These are phyloP conservation scores for Anarhynchus alexandrinus DNA, from an alignment of 2,113 vertebrate species.

Conservation along the genomic window DNA sequence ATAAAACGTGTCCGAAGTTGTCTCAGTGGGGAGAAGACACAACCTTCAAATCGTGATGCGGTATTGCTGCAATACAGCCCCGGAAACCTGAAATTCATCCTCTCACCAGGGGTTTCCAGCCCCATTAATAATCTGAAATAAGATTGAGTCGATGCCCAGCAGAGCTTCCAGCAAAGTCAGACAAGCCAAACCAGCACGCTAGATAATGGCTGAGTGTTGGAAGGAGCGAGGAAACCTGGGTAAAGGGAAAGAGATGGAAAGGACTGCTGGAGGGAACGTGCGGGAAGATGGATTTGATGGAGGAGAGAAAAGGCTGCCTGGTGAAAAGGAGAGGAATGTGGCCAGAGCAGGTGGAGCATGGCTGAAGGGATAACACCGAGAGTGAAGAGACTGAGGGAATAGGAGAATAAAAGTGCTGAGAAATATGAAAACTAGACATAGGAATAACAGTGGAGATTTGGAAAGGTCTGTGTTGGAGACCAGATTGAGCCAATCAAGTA, in stretches of 20 bases:
- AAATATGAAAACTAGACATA: background rate
- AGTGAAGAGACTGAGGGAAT: background rate
- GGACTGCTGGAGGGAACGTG: background rate
- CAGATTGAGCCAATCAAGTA: background rate
- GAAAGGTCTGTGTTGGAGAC: background rate
- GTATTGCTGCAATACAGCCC: background rate
- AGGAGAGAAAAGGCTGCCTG: background rate
- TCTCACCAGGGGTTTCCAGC: background rate
- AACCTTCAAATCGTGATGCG: background rate
- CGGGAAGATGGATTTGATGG: background rate
- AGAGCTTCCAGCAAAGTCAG: background rate
- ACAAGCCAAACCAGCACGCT: background rate
- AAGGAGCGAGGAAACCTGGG: background rate
- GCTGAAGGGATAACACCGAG: background rate
- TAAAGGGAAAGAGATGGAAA: background rate
- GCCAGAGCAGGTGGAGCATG: background rate
- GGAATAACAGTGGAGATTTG: background rate
- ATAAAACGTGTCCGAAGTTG: background rate
- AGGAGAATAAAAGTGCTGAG: background rate
- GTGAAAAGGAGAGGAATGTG: background rate
- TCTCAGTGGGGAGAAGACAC: background rate
- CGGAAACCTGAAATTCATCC: background rate
- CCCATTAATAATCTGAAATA: background rate
- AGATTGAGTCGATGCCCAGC: background rate
- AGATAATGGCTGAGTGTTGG: background rate